Evolutionary conservation across 53 echinoderm and acorn worm genomes (phyloP).

Genomic region (Glandiceps talaboti): DNA sequence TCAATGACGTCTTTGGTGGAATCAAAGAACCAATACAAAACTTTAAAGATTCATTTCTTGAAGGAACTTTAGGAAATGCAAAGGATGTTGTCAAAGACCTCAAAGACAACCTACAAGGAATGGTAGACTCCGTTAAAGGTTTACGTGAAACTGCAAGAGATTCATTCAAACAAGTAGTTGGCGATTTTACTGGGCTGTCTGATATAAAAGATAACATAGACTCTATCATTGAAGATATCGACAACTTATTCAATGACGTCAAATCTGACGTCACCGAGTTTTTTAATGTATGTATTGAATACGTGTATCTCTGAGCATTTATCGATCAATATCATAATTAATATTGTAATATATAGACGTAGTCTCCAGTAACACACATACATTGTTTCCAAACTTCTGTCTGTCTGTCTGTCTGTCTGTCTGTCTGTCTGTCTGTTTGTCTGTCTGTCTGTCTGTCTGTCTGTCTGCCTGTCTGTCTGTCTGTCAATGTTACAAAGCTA

Average conservation of each 20-base stretch:
- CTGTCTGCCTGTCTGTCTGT: too few relatives aligned
- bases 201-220: neutral
- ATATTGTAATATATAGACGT: too few relatives aligned
- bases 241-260: neutral
- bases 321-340: too few relatives aligned
- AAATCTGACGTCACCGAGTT: neutral
- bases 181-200: neutral
- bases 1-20: neutral
- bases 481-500: too few relatives aligned
- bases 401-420: too few relatives aligned
- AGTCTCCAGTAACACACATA: too few relatives aligned
- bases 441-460: too few relatives aligned
- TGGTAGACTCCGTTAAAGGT: neutral
- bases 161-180: neutral
- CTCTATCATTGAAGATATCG: neutral
- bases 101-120: neutral
- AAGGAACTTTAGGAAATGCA: neutral
- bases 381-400: too few relatives aligned
- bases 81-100: neutral
- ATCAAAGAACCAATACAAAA: neutral
- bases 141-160: neutral
- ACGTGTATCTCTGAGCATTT: too few relatives aligned
- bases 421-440: too few relatives aligned
- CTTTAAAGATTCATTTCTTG: neutral
- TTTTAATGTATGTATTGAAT: neutral